phyloP scores from a whole-genome alignment of 2,113 vertebrate genomes.

The Gnathonemus longibarbis region DNA sequence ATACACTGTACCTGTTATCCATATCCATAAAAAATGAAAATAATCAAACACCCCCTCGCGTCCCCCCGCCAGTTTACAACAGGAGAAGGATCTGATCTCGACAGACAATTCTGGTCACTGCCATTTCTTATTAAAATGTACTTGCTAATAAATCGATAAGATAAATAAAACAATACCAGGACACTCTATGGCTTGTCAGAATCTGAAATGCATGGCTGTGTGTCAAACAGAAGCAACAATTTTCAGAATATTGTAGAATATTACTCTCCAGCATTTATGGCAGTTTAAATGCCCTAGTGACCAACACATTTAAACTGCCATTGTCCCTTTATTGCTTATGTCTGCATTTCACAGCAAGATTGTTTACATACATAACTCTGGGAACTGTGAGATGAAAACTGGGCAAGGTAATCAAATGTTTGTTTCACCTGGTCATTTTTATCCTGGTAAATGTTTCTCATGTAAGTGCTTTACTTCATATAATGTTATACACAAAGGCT shows the following conservation, averaged over 20 bases:
- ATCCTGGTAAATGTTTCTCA: too few relatives aligned
- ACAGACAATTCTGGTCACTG: neutral
- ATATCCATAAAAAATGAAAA: neutral
- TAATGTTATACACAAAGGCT: neutral
- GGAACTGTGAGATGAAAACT: neutral
- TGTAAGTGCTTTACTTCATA: slow-evolving; percentile 13
- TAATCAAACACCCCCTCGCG: neutral
- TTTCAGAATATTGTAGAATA: neutral
- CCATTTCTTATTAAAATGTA: neutral
- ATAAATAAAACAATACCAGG: neutral
- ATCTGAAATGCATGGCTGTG: neutral
- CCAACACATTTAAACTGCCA: neutral
- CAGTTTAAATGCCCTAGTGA: neutral
- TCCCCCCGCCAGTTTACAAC: neutral
- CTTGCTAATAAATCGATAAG: neutral
- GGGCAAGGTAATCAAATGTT: neutral
- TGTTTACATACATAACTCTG: neutral
- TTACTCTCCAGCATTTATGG: neutral
- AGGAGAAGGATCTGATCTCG: neutral
- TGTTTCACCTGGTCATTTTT: neutral
- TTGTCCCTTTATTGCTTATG: neutral
- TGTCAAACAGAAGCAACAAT: neutral
- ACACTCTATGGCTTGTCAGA: neutral
- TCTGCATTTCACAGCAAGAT: neutral
- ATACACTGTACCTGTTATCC: neutral